phyloP scores from a whole-genome alignment of 53 echinoderm and acorn worm species.

The Paelopatides confundens region DNA sequence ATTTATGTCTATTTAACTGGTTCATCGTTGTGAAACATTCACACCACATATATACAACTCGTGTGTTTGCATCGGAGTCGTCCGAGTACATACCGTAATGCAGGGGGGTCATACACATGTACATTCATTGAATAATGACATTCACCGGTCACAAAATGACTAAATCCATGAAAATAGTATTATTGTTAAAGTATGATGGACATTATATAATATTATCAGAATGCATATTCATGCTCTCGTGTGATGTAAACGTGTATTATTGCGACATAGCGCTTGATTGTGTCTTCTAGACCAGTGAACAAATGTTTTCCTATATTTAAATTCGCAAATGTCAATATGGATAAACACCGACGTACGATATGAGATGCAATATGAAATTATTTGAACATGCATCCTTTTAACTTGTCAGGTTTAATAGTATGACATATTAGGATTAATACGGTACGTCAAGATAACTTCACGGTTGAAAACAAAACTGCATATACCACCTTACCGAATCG shows the following conservation, averaged over 20 bases:
- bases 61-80: no score
- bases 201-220: no score
- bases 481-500: background rate
- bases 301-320: background rate
- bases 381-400: background rate
- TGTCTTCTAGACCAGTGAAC: background rate
- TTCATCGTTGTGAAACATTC: no score
- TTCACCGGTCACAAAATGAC: no score
- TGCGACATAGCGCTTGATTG: background rate
- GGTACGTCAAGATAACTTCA: background rate
- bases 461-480: background rate
- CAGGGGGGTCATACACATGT: no score
- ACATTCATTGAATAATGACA: no score
- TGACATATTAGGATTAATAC: background rate
- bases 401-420: background rate
- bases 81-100: no score
- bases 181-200: no score
- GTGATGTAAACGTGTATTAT: background rate
- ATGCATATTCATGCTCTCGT: background rate
- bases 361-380: background rate
- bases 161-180: no score
- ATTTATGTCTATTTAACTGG: no score
- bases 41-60: no score
- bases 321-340: background rate
- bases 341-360: background rate